Evolutionary conservation across 1,140 invertebrate species (phyloP), one percentile per base, ranked within the genome.

Genomic region (Olivierus martensii): DNA sequence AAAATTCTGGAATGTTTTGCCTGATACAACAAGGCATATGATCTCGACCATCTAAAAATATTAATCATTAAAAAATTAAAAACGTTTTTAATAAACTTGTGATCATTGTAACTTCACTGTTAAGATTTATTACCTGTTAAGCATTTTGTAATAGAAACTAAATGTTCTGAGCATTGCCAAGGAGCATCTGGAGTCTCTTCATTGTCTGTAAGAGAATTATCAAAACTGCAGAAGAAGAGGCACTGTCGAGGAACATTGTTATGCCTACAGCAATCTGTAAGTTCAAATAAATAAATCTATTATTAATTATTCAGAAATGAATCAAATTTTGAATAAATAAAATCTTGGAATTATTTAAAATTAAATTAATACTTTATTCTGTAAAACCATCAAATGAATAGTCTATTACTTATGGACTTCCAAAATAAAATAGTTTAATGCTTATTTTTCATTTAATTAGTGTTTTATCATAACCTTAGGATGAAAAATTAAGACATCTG

Each of bases 21-120:
- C 81, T 75, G 15, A 82, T 75, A 64, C 84, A 87, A 66, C 84
- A 87, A 0, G 83, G 83, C 34, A 84, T 79, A 68, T 87, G 84
- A 69, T 87, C 84, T 35, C 83, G 71, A 0, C 82, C 82, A 67
- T 86, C 84, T 59, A 77, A 43, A 53, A 44, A 35, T 15, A 48
- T 6, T 22, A 43, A n/a, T n/a, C 41, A 22, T 22, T 43, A 6
- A 22, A 17, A 28, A 28, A 28, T 28, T 28, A 28, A 28, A 28
- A 28, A 28, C 28, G 9, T 28, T 28, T 28, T 28, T 28, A n/a
- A n/a, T n/a, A n/a, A n/a, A n/a, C n/a, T n/a, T n/a, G n/a, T n/a
- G n/a, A n/a, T 39, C 12, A 39, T 9, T 6, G 41, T 18, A 6
- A 3, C 6, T 21, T 43, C 41, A 43, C 3, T 43, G 7, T 7